These are phyloP conservation scores for Bombyx huttoni DNA, from an alignment of 2,888 invertebrate genomes.

Conservation along the genomic window DNA sequence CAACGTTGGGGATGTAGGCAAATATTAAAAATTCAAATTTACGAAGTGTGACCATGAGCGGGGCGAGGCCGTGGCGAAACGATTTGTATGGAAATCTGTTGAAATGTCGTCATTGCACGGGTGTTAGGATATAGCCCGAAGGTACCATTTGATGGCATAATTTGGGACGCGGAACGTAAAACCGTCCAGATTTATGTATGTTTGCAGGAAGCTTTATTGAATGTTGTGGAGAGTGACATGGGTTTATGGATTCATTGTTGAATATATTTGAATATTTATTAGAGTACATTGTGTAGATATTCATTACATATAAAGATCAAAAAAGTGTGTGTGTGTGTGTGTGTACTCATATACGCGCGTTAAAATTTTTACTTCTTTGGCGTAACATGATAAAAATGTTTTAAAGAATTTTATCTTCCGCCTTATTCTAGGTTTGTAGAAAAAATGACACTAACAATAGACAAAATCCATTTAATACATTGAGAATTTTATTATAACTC, in stretches of 20 bases:
- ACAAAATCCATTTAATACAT: too few species aligned
- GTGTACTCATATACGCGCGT: too few species aligned
- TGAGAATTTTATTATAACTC: too few species aligned
- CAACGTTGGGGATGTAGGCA: conserved; percentile 23
- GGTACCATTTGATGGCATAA: conserved; percentile 63
- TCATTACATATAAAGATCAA: too few species aligned
- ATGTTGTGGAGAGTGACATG: conserved; percentile 45
- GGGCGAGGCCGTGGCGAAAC: conserved; percentile 39
- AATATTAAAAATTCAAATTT: conserved; percentile 67
- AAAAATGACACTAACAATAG: too few species aligned
- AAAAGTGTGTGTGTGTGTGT: too few species aligned
- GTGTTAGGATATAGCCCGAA: conserved; percentile 32
- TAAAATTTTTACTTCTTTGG: too few species aligned
- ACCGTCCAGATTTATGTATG: conserved; percentile 57
- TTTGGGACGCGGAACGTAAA: conserved; percentile 58
- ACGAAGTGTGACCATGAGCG: conserved; percentile 51
- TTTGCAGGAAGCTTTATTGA: conserved; percentile 52
- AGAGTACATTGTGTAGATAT: conserved; percentile 8
- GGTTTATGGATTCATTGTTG: conserved; percentile 36
- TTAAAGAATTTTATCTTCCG: too few species aligned
- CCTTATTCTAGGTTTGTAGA: too few species aligned
- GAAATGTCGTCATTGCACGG: conserved; percentile 42
- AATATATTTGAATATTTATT: conserved; percentile 13
- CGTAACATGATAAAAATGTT: too few species aligned
- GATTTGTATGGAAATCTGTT: conserved; percentile 68